A percentile compares a stretch with the other conserved stretches of the same genome.
Evolutionary conservation across 2,113 vertebrate genomes (phyloP).

Genomic region (Sula dactylatra): DNA sequence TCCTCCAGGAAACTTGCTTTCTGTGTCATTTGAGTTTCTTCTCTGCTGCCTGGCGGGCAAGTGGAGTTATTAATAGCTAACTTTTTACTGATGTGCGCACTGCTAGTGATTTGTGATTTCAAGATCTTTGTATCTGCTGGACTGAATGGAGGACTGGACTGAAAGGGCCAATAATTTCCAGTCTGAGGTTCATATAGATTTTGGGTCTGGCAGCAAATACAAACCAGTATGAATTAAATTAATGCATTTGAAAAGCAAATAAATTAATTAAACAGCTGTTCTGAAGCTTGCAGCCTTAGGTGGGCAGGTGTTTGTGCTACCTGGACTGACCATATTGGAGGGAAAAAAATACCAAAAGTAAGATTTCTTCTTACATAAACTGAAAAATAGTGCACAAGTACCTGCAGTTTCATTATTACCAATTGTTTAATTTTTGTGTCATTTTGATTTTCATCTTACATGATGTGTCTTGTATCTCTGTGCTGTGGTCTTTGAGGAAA

Average conservation of each 20-base stretch:
- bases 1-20: neutral
- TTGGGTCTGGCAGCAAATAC: neutral
- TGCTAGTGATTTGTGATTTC: neutral
- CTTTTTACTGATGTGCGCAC: neutral
- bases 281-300: neutral
- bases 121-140: neutral
- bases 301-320: neutral
- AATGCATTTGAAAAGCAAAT: neutral
- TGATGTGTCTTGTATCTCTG: neutral
- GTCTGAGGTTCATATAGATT: neutral
- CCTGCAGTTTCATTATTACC: neutral
- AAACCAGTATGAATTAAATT: neutral
- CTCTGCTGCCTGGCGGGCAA: neutral
- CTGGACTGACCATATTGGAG: neutral
- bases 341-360: neutral
- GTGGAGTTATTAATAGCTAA: neutral
- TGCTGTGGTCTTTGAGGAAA: neutral
- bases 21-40: neutral
- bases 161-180: neutral
- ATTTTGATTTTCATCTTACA: neutral
- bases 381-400: neutral
- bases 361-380: neutral
- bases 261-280: neutral
- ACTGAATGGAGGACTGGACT: neutral
- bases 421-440: neutral